phyloP scores from a whole-genome alignment of 2,797 vertebrate genomes.

The Pyrrhura leucotis region DNA sequence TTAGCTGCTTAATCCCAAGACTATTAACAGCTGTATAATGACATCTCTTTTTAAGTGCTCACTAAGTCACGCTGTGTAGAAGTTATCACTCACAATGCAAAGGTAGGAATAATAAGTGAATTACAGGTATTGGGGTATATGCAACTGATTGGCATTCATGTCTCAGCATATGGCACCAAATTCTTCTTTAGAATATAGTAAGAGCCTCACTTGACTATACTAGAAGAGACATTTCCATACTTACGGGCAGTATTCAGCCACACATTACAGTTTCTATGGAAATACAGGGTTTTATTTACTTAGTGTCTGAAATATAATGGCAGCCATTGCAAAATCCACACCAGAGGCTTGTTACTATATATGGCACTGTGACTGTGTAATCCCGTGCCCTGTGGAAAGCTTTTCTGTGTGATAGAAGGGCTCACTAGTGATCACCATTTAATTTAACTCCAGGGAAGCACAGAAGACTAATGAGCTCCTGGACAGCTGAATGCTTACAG shows the following conservation, averaged over 20 bases:
- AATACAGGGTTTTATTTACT: slow-evolving; percentile 10
- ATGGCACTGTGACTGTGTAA: not conserved
- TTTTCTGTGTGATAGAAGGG: slow-evolving; percentile 1
- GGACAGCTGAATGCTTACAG: not conserved
- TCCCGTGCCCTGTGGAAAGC: not conserved
- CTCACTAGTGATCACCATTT: slow-evolving; percentile 16
- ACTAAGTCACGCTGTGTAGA: not conserved
- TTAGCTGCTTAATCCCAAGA: not conserved
- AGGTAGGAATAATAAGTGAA: not conserved
- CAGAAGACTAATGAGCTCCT: slow-evolving; percentile 40
- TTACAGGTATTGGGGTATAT: not conserved
- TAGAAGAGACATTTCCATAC: not conserved
- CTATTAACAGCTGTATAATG: not conserved
- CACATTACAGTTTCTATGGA: not conserved
- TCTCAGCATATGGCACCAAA: not conserved
- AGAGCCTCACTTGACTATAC: not conserved
- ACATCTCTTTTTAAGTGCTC: not conserved
- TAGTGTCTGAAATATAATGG: not conserved
- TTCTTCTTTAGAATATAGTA: not conserved
- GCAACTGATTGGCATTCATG: not conserved
- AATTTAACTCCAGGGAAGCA: slow-evolving; percentile 45
- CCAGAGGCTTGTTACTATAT: not conserved
- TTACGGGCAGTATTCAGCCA: not conserved
- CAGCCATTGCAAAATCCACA: not conserved
- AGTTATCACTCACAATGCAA: not conserved